A percentile compares a stretch with the other conserved stretches of the same genome.
These are phyloP conservation scores for Deilephila elpenor DNA, from an alignment of 2,888 invertebrate species.

Conservation along the genomic window DNA sequence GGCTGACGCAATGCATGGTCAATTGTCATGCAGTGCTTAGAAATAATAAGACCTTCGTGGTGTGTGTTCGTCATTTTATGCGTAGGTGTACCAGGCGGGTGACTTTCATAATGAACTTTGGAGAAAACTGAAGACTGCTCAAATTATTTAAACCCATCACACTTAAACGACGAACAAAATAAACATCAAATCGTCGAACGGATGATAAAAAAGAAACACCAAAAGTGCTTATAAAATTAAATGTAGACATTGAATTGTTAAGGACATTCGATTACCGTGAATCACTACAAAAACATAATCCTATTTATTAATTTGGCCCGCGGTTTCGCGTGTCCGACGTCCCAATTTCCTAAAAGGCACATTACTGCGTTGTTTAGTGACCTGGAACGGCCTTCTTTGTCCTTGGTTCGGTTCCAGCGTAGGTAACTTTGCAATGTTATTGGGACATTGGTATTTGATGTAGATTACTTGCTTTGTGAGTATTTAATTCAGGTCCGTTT, in stretches of 20 bases:
- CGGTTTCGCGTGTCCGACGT: slow-evolving; percentile 19
- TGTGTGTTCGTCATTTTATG: too few species aligned
- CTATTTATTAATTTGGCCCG: slow-evolving; percentile 29
- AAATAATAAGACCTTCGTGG: too few species aligned
- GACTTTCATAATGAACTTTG: too few species aligned
- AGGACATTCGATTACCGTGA: slow-evolving; percentile 36
- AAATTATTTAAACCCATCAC: too few species aligned
- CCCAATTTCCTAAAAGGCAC: slow-evolving; percentile 25
- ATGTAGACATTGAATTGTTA: slow-evolving; percentile 25
- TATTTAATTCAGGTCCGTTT: background rate
- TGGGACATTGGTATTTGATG: background rate
- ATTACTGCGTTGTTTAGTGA: slow-evolving; percentile 4
- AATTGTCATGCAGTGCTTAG: too few species aligned
- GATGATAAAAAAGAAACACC: slow-evolving; percentile 15
- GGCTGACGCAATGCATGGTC: too few species aligned
- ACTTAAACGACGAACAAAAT: too few species aligned
- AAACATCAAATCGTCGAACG: background rate
- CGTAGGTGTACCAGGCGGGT: too few species aligned
- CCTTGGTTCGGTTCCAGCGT: slow-evolving; percentile 5
- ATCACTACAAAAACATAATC: slow-evolving; percentile 48
- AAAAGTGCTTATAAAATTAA: slow-evolving; percentile 31
- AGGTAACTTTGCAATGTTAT: background rate
- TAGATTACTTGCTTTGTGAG: background rate
- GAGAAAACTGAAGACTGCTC: too few species aligned
- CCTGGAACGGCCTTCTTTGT: background rate